These are phyloP conservation scores for Labrus mixtus DNA, from an alignment of 2,113 vertebrate genomes.

Conservation along the genomic window DNA sequence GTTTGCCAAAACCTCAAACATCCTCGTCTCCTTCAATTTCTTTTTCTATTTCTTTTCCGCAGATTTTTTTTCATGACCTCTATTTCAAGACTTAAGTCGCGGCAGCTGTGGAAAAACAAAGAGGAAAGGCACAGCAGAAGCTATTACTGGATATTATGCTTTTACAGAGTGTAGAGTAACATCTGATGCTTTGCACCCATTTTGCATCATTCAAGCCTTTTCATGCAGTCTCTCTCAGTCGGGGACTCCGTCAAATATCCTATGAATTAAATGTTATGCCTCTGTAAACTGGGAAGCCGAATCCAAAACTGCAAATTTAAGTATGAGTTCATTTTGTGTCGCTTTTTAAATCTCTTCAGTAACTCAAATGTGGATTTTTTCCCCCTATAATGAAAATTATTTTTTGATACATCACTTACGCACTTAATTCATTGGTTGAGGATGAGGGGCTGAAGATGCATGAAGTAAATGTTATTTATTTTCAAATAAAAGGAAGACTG, in stretches of 20 bases:
- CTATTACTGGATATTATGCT: constrained; percentile 30
- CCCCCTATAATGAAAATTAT: background rate
- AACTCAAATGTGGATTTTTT: constrained; percentile 22
- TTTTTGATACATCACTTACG: constrained; percentile 18
- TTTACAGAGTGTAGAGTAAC: constrained; percentile 18
- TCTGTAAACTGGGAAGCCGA: constrained; percentile 14
- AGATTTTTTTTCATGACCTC: constrained; percentile 43
- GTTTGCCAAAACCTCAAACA: constrained; percentile 69
- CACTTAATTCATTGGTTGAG: background rate
- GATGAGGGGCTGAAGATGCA: background rate
- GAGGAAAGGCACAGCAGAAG: background rate
- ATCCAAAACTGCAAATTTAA: constrained; percentile 25
- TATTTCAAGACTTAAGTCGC: constrained; percentile 32
- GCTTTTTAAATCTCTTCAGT: background rate
- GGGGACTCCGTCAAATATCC: constrained; percentile 23
- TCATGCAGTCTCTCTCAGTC: constrained; percentile 26
- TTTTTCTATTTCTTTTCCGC: constrained; percentile 43
- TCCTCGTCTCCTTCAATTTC: constrained; percentile 52
- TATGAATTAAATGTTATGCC: constrained; percentile 22
- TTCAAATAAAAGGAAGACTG: no score
- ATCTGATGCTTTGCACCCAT: constrained; percentile 42
- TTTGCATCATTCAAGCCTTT: constrained; percentile 60
- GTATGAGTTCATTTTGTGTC: background rate
- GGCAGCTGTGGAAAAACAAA: constrained; percentile 40
- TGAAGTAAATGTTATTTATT: background rate